Conservation (phyloP, 2,797 vertebrate genomes). For the Artibeus lituratus region DNA sequence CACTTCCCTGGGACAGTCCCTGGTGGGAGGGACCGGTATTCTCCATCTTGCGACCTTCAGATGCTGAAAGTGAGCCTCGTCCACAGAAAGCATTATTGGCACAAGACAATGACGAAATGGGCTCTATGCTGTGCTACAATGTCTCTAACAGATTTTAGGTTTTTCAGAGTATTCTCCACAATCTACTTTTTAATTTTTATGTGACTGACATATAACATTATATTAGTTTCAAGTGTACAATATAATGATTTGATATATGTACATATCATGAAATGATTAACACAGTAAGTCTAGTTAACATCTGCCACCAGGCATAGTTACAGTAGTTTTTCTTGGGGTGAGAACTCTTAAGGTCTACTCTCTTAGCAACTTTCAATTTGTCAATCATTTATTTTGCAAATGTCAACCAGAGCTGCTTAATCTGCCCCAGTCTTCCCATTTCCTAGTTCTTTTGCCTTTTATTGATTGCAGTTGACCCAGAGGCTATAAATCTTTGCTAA, state of each 20-base stretch:
- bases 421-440: background rate
- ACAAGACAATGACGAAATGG: background rate
- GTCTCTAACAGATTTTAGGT: background rate
- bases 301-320: background rate
- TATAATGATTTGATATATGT: background rate
- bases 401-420: background rate
- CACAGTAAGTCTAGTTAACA: background rate
- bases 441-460: background rate
- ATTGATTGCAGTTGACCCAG: background rate
- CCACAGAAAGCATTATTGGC: background rate
- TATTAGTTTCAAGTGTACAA: background rate
- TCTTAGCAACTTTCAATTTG: background rate
- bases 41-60: background rate
- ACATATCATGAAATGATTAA: background rate
- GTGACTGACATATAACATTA: background rate
- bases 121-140: background rate
- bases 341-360: background rate
- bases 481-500: background rate
- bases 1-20: background rate
- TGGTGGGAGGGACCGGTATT: background rate
- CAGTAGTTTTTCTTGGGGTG: background rate
- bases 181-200: background rate
- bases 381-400: background rate
- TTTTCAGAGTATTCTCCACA: background rate
- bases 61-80: background rate